Percentiles rank a stretch among this genome's conserved stretches.
Evolutionary conservation across 2,113 vertebrate species (phyloP).

Genomic region (Xiphorhynchus elegans): DNA sequence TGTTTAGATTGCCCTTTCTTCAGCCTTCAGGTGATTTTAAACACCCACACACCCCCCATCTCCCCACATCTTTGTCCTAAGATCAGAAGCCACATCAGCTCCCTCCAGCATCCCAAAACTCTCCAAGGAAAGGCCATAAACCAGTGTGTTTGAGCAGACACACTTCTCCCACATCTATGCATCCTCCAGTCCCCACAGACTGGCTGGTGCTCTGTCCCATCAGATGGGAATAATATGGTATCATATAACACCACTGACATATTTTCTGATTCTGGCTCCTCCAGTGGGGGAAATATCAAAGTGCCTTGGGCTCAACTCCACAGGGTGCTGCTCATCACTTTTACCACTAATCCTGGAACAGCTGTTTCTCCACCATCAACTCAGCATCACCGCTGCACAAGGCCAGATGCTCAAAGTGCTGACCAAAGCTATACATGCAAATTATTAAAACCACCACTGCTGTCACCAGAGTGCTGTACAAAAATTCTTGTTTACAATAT

Average conservation of each 20-base stretch:
- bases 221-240: not conserved
- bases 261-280: not conserved
- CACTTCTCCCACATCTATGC: not conserved
- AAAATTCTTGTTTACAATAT: not conserved
- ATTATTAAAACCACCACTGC: not conserved
- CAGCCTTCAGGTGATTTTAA: not conserved
- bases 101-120: not conserved
- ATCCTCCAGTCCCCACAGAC: too few species aligned
- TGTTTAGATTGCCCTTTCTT: not conserved
- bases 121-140: not conserved
- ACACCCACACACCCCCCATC: rapidly evolving
- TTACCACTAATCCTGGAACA: not conserved
- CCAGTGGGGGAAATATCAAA: not conserved
- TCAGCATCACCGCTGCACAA: not conserved
- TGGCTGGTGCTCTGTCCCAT: not conserved
- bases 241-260: not conserved
- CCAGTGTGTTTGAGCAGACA: not conserved
- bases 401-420: not conserved
- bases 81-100: not conserved
- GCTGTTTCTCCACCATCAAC: not conserved
- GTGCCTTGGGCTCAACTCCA: not conserved
- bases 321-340: not conserved
- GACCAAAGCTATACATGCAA: not conserved
- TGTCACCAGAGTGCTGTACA: not conserved
- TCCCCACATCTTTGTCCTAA: not conserved